phyloP scores from a whole-genome alignment of 2,797 vertebrate genomes.

The Emydoidea blandingii region DNA sequence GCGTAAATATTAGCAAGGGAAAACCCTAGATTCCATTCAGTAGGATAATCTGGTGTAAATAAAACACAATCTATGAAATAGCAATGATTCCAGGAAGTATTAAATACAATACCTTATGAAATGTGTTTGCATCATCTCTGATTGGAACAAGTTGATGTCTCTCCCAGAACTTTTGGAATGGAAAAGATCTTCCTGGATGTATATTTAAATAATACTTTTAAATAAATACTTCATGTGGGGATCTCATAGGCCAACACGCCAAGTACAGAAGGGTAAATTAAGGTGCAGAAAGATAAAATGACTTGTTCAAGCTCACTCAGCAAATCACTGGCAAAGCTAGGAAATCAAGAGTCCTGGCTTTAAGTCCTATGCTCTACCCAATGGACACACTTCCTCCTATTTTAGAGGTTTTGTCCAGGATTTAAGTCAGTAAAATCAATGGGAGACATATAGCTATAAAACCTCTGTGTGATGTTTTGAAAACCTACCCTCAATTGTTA shows the following conservation, averaged over 20 bases:
- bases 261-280: background rate
- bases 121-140: fast-evolving
- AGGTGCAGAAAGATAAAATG: background rate
- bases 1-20: background rate
- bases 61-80: background rate
- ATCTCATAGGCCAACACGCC: background rate
- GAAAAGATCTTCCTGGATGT: background rate
- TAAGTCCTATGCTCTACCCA: fast-evolving
- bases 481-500: fast-evolving
- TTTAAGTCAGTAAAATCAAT: background rate
- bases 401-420: background rate
- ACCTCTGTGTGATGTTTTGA: background rate
- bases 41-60: background rate
- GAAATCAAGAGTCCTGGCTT: background rate
- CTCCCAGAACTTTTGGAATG: background rate
- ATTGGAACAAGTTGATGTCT: fast-evolving
- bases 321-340: background rate
- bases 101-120: fast-evolving
- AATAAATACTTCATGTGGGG: background rate
- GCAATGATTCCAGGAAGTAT: background rate
- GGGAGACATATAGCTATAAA: background rate
- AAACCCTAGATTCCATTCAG: background rate
- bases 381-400: fast-evolving
- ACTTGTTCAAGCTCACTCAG: background rate
- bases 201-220: too few species aligned